phyloP scores from a whole-genome alignment of 2,797 vertebrate genomes.

The Adelosebastes latens region DNA sequence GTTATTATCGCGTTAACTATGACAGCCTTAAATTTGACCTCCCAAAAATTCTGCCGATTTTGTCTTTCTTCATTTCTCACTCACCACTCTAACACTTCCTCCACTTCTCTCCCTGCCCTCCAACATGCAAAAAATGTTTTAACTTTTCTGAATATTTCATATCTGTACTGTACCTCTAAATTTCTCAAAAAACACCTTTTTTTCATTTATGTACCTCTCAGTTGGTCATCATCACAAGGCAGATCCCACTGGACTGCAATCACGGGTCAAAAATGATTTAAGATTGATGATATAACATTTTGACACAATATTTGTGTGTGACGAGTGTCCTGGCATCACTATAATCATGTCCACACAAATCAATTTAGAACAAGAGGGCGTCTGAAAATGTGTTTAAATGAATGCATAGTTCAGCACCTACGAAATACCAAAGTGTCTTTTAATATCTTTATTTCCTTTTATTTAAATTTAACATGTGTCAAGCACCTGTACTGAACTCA shows the following conservation, averaged over 20 bases:
- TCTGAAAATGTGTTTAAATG: slow-evolving; percentile 54
- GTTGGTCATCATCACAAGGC: slow-evolving; percentile 65
- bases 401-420: slow-evolving; percentile 62
- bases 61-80: slow-evolving; percentile 7
- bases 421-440: slow-evolving; percentile 82
- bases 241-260: slow-evolving; percentile 75
- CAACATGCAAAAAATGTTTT: neutral
- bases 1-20: no score
- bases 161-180: neutral
- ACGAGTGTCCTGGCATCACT: slow-evolving; percentile 73
- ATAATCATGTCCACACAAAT: slow-evolving; percentile 75
- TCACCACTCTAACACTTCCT: neutral
- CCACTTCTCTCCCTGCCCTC: neutral
- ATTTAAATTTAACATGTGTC: slow-evolving; percentile 71
- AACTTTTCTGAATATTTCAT: slow-evolving; percentile 40
- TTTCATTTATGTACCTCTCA: slow-evolving; percentile 73
- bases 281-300: slow-evolving; percentile 53
- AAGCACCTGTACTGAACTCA: slow-evolving; percentile 77
- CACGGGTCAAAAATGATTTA: slow-evolving; percentile 74
- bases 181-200: slow-evolving; percentile 49
- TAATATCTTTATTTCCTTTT: slow-evolving; percentile 66
- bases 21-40: neutral
- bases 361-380: slow-evolving; percentile 68
- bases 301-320: slow-evolving; percentile 69
- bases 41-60: neutral